phyloP scores from a whole-genome alignment of 2,888 invertebrate genomes.

The Tridacna gigas region DNA sequence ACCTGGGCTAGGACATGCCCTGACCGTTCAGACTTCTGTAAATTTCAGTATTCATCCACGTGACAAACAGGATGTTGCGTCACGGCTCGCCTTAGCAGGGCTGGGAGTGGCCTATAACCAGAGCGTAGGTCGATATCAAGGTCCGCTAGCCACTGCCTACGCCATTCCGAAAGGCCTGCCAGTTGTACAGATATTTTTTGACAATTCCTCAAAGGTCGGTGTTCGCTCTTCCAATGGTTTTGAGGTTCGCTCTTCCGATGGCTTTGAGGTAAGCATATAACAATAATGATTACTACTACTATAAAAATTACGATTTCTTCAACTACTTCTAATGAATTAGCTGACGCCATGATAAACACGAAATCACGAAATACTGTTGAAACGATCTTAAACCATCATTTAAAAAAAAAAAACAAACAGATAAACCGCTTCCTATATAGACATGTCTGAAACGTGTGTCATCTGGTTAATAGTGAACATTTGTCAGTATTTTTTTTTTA shows the following conservation, averaged over 20 bases:
- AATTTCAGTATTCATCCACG: slow-evolving; percentile 74
- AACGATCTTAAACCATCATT: too few species aligned
- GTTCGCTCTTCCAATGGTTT: slow-evolving; percentile 21
- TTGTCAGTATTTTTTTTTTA: too few species aligned
- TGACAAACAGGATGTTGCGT: slow-evolving; percentile 77
- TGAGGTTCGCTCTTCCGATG: slow-evolving; percentile 36
- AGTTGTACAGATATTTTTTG: slow-evolving; percentile 50
- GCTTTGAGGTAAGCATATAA: slow-evolving; percentile 65
- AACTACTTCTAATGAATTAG: too few species aligned
- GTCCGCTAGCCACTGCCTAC: slow-evolving; percentile 69
- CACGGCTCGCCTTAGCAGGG: slow-evolving; percentile 73
- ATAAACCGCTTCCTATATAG: too few species aligned
- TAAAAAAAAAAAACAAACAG: too few species aligned
- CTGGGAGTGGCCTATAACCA: slow-evolving; percentile 75
- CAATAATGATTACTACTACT: neutral
- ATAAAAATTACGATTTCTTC: too few species aligned
- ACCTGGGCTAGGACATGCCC: too few species aligned
- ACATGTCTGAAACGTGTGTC: too few species aligned
- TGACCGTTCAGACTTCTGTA: neutral
- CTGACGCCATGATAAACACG: too few species aligned
- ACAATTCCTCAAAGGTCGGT: neutral
- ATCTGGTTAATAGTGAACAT: too few species aligned
- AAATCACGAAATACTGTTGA: too few species aligned
- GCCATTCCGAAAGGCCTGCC: slow-evolving; percentile 51
- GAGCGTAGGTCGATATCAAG: slow-evolving; percentile 69